Conservation (phyloP, 2,797 vertebrate genomes). For the Tangara arthus region DNA sequence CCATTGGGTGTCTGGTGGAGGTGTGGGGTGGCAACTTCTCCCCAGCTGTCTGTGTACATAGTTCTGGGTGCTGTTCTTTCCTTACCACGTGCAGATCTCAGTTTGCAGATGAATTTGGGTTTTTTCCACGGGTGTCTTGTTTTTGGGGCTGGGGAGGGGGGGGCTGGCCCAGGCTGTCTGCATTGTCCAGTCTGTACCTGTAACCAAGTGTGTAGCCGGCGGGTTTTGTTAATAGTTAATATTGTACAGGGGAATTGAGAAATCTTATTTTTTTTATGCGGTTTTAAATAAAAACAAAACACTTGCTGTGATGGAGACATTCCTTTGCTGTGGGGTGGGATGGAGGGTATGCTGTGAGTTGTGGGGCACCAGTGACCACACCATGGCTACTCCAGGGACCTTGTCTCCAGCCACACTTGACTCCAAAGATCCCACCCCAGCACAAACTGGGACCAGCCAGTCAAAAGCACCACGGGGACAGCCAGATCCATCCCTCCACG, state of each 20-base stretch:
- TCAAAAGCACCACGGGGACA: neutral
- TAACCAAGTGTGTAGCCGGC: conserved; percentile 63
- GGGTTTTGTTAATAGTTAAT: conserved; percentile 75
- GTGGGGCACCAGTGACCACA: neutral
- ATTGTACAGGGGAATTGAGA: conserved; percentile 80
- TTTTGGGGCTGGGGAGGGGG: conserved; percentile 11
- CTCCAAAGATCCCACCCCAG: neutral
- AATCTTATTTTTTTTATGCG: conserved; percentile 81
- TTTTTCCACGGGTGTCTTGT: neutral
- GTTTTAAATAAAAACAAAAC: conserved; percentile 79
- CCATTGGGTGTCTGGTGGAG: neutral
- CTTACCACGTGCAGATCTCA: neutral
- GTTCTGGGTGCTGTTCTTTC: conserved; percentile 15
- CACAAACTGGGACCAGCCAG: neutral
- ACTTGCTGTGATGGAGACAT: conserved; percentile 48
- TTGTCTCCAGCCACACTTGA: neutral
- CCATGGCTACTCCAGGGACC: neutral
- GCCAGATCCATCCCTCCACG: neutral
- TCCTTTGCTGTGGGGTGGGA: neutral
- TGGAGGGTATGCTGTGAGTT: neutral
- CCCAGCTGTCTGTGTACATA: conserved; percentile 19
- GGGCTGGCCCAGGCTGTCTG: conserved; percentile 29
- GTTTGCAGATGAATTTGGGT: conserved; percentile 28
- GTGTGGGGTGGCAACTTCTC: conserved; percentile 36
- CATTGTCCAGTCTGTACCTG: conserved; percentile 63